Evolutionary conservation across 2,888 invertebrate genomes (phyloP), one percentile per base, ranked within the genome.

Genomic region (Macrosiphum euphorbiae): DNA sequence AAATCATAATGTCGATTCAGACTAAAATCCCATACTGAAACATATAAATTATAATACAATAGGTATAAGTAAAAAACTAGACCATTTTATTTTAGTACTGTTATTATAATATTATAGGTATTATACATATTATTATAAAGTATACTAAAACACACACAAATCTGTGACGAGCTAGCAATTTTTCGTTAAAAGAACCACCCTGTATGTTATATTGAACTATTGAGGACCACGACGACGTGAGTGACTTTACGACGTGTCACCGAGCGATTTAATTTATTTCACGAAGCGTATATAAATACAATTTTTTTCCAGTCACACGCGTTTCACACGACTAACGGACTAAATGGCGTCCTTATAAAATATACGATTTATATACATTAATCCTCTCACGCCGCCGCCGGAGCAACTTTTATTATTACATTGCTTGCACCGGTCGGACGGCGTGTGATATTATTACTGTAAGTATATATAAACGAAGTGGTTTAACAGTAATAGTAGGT

Each of bases 191-290:
- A 35, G 1, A 78, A 78, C 20, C 35, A 78, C 35, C 41, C 55
- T 35, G 20, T 88, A 84, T 84, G 35, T 24, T 78, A 84, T 26
- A 26, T 24, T 85, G 26, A 85, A 85, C 44, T 44, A 85, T 44
- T 41, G 41, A 88, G n/a, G 88, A 88, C 35, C 52, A 24, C 5
- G 35, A 24, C 1, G 35, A 88, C 52, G 4, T 35, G 52, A 35
- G 55, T 55, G 88, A 88, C 88, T 88, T 52, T 52, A 88, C 88
- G 52, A 52, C 35, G 52, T 88, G 88, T 88, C 88, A 35, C 52
- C 52, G 35, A 0, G 24, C 11, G 24, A 24, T 52, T 52, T 88
- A 85, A 85, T 85, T 78, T 85, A 85, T 85, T 85, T 78, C 78
- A 78, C 35, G 78, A 78, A 78, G 78, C 78, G 35, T 78, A 20